These are phyloP conservation scores for Melanchra persicariae DNA, from an alignment of 2,888 invertebrate genomes.

Conservation along the genomic window DNA sequence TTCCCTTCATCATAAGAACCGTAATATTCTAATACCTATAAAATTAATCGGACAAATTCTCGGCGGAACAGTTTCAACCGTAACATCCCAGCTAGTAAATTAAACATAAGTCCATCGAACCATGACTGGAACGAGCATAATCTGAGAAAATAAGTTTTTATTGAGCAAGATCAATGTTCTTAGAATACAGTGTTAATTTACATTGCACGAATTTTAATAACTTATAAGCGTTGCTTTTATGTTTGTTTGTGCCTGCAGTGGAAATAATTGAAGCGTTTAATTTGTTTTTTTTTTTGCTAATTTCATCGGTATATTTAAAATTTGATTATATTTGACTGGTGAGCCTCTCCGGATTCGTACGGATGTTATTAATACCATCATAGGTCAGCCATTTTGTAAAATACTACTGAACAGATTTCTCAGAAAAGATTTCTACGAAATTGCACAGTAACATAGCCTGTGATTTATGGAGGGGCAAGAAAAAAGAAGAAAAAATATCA, in stretches of 20 bases:
- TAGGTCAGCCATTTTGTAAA: too few species aligned
- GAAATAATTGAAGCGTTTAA: not conserved
- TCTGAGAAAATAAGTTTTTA: not conserved
- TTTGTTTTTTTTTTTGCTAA: not conserved
- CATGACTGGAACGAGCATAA: constrained; percentile 16
- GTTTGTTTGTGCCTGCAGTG: not conserved
- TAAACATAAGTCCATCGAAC: constrained; percentile 9
- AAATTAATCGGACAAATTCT: not conserved
- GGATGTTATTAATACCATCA: too few species aligned
- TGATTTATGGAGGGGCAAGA: too few species aligned
- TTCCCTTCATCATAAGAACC: not conserved
- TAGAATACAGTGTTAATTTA: not conserved
- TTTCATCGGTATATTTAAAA: too few species aligned
- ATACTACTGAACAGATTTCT: too few species aligned
- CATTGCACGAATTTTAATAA: not conserved
- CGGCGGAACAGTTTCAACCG: constrained; percentile 4
- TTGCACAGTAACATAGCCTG: too few species aligned
- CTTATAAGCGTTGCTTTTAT: not conserved
- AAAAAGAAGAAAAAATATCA: too few species aligned
- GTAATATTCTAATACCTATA: not conserved
- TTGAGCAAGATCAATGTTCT: not conserved
- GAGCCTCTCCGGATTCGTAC: too few species aligned
- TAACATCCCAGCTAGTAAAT: constrained; percentile 4
- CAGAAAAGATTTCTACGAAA: too few species aligned
- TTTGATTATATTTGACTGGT: too few species aligned